Percentiles rank a stretch among this genome's conserved stretches.
Conservation (phyloP, 2,888 invertebrate species). For the Ernsta delagoae region DNA sequence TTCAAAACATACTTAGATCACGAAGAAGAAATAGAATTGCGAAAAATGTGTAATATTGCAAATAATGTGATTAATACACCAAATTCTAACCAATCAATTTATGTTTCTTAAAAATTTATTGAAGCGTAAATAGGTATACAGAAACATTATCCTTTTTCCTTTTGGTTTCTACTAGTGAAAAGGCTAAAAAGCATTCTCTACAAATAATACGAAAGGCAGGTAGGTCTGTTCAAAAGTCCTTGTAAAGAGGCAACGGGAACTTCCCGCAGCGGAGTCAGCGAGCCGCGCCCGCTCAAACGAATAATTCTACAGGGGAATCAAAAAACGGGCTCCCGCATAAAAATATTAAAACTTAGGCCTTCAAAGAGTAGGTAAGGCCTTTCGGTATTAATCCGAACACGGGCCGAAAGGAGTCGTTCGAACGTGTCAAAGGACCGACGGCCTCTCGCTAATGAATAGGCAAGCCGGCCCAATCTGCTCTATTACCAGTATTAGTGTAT, state of each 20-base stretch:
- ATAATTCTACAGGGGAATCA: neutral
- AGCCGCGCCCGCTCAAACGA: conserved; percentile 3
- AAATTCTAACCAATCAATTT: too few species aligned
- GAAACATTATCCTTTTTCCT: too few species aligned
- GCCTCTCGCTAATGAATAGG: conserved; percentile 10
- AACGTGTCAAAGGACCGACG: conserved; percentile 16
- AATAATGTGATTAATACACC: too few species aligned
- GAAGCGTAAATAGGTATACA: too few species aligned
- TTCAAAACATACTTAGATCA: too few species aligned
- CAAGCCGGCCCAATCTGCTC: neutral
- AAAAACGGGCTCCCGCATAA: conserved; percentile 1
- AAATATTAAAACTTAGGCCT: conserved; percentile 18
- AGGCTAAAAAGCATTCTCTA: too few species aligned
- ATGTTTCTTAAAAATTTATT: too few species aligned
- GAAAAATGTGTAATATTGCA: too few species aligned
- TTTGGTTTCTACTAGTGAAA: too few species aligned
- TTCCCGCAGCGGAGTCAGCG: neutral
- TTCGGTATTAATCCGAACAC: conserved; percentile 19
- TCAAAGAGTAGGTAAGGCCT: neutral
- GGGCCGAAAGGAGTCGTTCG: conserved; percentile 11
- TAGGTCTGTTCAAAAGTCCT: conserved; percentile 6
- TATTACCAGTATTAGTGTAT: neutral
- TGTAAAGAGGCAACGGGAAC: neutral
- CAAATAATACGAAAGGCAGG: neutral
- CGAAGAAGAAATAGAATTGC: too few species aligned